Base-by-base conservation (phyloP, 2,888 invertebrate species). In the Capitulum mitella region DNA sequence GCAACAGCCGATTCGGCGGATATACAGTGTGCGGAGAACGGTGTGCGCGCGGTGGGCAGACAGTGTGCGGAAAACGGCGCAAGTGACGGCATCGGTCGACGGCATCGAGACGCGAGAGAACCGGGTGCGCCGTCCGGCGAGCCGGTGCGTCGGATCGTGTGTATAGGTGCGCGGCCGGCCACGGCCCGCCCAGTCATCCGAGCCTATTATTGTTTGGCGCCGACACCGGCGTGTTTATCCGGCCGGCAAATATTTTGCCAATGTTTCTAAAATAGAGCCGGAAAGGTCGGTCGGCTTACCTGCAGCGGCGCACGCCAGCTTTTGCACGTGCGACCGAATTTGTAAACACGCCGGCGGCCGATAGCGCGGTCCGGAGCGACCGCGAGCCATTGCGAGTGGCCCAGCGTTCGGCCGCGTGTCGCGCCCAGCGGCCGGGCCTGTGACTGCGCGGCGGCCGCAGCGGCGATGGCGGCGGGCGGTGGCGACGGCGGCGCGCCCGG, bases 201-300 rank as follows among this genome's bases (percentile, higher is more conserved):
- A 70, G 29, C 37, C 70, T 70, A 29, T 70, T 70, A 70, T 70
- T 70, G 70, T 70, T 70, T 70, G 40, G 70, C 70, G 37, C 34
- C 70, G 37, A 26, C 26, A 16, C 22, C 40, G 40, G 10, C 22
- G 26, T 40, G 70, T 70, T 70, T 70, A 70, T 22, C 6, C 16
- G 3, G 51, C 22, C 51, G 54, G 48, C 51, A 77, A 77, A 58
- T 77, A 58, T 54, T 34, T 54, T 77, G 51, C 51, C 51, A 77
- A 54, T 61, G 32, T 51, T 40, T 51, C 78, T 64, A 48, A 78
- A 74, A 46, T 54, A 76, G 75, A 29, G 51, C 75, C 54, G 61
- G 48, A 48, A 34, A 74, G 70, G 46, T 43, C 70, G 46, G 46
- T 26, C 40, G 70, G 19, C 26, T 64, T 46, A 32, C 34, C 70